Conservation (phyloP, 2,113 vertebrate species). For the Callorhinus ursinus region DNA sequence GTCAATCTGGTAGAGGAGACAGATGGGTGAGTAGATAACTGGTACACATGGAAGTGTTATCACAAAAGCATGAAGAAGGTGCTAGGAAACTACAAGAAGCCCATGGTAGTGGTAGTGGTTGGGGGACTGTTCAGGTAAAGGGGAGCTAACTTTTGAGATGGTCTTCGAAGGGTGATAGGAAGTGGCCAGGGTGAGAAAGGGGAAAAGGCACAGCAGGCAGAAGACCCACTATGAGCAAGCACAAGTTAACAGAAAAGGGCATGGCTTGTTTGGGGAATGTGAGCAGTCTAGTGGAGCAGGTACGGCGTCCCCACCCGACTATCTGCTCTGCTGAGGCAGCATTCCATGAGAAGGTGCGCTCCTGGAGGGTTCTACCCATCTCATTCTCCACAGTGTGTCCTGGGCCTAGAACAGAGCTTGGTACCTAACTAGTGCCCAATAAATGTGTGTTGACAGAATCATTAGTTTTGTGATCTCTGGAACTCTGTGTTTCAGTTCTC, state of each 20-base stretch:
- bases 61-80: neutral
- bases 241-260: neutral
- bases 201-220: slow-evolving; percentile 20
- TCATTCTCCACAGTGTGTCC: neutral
- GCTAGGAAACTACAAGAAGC: neutral
- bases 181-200: slow-evolving; percentile 17
- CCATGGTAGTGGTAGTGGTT: neutral
- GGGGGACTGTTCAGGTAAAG: neutral
- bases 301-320: neutral
- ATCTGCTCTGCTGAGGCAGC: slow-evolving; percentile 22
- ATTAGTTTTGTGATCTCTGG: neutral
- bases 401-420: neutral
- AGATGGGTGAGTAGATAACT: neutral
- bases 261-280: slow-evolving; percentile 24
- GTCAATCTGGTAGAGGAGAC: slow-evolving; percentile 26
- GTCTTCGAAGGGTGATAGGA: slow-evolving; percentile 45
- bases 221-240: neutral
- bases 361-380: neutral
- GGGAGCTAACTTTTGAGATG: slow-evolving; percentile 25
- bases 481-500: neutral
- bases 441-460: neutral
- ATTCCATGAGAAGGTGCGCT: neutral
- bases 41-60: neutral
- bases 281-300: slow-evolving; percentile 18
- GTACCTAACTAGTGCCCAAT: neutral